Conservation (phyloP, 1,140 invertebrate species). For the Rhopalosiphum maidis region DNA sequence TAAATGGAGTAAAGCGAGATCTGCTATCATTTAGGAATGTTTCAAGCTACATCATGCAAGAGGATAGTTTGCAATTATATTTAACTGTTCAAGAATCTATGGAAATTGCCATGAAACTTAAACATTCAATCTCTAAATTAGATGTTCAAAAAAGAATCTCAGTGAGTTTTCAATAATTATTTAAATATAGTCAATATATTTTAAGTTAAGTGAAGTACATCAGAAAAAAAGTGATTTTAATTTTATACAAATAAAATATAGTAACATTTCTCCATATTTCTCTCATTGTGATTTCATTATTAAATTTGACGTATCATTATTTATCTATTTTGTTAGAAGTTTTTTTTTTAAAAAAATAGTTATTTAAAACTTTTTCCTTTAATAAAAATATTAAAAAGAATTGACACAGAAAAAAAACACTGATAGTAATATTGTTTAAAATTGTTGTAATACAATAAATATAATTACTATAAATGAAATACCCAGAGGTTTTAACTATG, state of each 20-base stretch:
- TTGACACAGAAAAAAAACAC: not conserved
- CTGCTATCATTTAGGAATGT: conserved; percentile 70
- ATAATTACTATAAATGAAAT: not conserved
- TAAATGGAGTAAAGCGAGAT: conserved; percentile 50
- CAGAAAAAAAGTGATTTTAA: not conserved
- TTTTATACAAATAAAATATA: not conserved
- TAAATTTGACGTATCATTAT: too few relatives aligned
- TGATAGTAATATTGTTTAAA: not conserved
- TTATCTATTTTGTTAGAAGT: too few relatives aligned
- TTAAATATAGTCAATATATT: not conserved
- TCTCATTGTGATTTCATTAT: not conserved
- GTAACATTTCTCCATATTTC: not conserved
- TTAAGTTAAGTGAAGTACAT: not conserved
- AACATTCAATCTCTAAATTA: conserved; percentile 63
- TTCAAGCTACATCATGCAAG: conserved; percentile 90
- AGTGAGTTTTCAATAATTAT: conserved; percentile 3
- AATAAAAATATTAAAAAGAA: not conserved
- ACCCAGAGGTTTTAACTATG: not conserved
- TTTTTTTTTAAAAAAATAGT: too few relatives aligned
- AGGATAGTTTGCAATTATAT: conserved; percentile 79
- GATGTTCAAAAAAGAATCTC: conserved; percentile 31
- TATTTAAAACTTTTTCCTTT: too few relatives aligned
- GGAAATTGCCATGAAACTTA: conserved; percentile 82
- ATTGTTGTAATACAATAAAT: not conserved
- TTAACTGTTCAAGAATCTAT: conserved; percentile 84